Evolutionary conservation across 2,888 invertebrate species (phyloP), one percentile per base, ranked within the genome.

Genomic region (Hermaeophaga mercurialis): DNA sequence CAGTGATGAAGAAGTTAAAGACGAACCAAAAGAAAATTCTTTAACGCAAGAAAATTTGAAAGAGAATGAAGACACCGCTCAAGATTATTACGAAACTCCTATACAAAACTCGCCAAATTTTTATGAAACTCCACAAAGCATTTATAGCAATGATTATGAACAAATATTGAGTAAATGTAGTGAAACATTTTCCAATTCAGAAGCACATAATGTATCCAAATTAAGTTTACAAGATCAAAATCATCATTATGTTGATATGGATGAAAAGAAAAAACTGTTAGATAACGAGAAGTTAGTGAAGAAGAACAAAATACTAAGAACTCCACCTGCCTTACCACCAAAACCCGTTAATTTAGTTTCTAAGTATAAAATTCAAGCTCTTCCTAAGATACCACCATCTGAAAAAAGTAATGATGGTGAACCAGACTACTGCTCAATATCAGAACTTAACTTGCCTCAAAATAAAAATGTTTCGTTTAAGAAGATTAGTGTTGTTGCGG

Each of bases 371-470:
- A 81, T 81, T 69, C 82, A 64, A 44, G 55, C 53, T 41, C 24
- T 61, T 33, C 34, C 61, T 8, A 62, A 60, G 36, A 64, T 64
- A 15, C 57, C 67, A 67, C 38, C 70, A 38, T 62, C 66, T 15
- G 65, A 64, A 14, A 62, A 66, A 36, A 65, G 65, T 28, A 65
- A 58, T 43, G 70, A 71, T n/a, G 69, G 65, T 19, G 88, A 88
- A 76, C 88, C 88, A 61, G 88, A 88, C 78, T 88, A 88, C 80
- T 88, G 88, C 75, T 88, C 88, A 71, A 88, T 88, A 77, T 87
- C 88, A 64, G 88, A 88, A 80, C 82, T 88, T 77, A 85, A 85
- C 81, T 64, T 79, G 34, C 78, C 78, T 3, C 72, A 71, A 14
- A 68, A 59, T 45, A 68, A 69, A 56, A 65, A 54, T 24, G 58